Percentiles rank a stretch among this genome's conserved stretches.
phyloP scores from a whole-genome alignment of 2,113 vertebrate species.

The Syngnathoides biaculeatus region DNA sequence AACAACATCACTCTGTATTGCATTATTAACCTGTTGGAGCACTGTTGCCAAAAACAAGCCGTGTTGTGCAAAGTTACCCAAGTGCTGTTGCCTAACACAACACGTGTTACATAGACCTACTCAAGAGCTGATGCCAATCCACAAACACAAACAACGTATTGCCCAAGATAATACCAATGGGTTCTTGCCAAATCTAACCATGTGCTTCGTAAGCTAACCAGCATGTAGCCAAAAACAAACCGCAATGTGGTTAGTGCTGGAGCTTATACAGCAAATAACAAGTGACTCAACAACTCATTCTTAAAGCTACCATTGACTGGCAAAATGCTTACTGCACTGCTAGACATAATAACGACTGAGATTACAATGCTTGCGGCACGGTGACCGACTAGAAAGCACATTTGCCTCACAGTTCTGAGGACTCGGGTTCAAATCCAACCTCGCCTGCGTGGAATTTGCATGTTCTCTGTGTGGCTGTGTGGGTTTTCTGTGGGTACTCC shows the following conservation, averaged over 20 bases:
- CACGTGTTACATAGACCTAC: neutral
- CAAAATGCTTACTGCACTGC: neutral
- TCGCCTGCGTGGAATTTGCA: too few species aligned
- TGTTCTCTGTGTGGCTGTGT: too few species aligned
- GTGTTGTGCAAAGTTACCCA: neutral
- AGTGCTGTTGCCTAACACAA: neutral
- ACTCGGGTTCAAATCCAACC: too few species aligned
- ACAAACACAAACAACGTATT: neutral
- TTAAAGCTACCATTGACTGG: neutral
- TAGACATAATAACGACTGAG: neutral
- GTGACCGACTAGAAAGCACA: too few species aligned
- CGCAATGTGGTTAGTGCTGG: neutral
- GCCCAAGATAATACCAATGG: neutral
- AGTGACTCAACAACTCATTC: neutral
- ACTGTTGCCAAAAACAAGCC: neutral
- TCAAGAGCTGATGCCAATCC: neutral
- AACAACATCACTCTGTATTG: neutral
- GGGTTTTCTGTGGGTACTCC: too few species aligned
- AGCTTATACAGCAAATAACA: neutral
- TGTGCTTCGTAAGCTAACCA: neutral
- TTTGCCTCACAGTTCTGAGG: too few species aligned
- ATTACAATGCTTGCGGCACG: neutral
- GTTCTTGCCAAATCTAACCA: neutral
- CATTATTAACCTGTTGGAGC: neutral
- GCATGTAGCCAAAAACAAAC: neutral